Percentiles rank a stretch among this genome's conserved stretches.
Conservation (phyloP, 2,888 invertebrate species). For the Gari tellinella region DNA sequence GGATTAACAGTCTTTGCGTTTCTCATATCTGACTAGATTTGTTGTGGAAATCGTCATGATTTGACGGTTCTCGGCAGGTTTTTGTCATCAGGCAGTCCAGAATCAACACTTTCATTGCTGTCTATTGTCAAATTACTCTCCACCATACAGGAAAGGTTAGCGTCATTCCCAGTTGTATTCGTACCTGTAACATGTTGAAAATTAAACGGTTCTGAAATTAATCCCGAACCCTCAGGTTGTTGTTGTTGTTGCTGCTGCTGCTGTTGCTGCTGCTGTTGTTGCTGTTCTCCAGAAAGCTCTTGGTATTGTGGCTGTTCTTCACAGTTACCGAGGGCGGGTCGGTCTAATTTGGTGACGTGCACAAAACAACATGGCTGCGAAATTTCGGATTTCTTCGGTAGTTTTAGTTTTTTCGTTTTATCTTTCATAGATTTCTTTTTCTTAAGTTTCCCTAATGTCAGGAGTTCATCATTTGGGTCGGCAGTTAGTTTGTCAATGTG, state of each 20-base stretch:
- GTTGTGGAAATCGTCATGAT: slow-evolving; percentile 5
- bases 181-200: slow-evolving; percentile 50
- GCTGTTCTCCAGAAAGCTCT: too few relatives aligned
- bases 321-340: slow-evolving; percentile 39
- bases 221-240: slow-evolving; percentile 9
- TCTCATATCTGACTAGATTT: too few relatives aligned
- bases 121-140: slow-evolving; percentile 57
- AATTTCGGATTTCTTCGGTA: slow-evolving; percentile 92
- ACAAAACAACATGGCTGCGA: slow-evolving; percentile 94
- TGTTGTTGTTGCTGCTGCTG: not conserved
- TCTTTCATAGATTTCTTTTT: slow-evolving; percentile 77
- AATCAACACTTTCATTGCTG: slow-evolving; percentile 66
- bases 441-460: slow-evolving; percentile 87
- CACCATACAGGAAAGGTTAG: slow-evolving; percentile 53
- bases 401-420: slow-evolving; percentile 81
- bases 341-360: slow-evolving; percentile 91
- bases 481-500: slow-evolving; percentile 88
- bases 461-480: slow-evolving; percentile 91
- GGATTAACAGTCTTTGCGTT: too few relatives aligned
- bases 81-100: slow-evolving; percentile 63
- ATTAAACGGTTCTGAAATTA: slow-evolving; percentile 54
- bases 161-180: slow-evolving; percentile 25
- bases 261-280: too few relatives aligned
- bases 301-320: too few relatives aligned
- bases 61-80: slow-evolving; percentile 50